A percentile compares a stretch with the other conserved stretches of the same genome.
Conservation (phyloP, 2,797 vertebrate species). For the Ptychobarbus kaznakovi region DNA sequence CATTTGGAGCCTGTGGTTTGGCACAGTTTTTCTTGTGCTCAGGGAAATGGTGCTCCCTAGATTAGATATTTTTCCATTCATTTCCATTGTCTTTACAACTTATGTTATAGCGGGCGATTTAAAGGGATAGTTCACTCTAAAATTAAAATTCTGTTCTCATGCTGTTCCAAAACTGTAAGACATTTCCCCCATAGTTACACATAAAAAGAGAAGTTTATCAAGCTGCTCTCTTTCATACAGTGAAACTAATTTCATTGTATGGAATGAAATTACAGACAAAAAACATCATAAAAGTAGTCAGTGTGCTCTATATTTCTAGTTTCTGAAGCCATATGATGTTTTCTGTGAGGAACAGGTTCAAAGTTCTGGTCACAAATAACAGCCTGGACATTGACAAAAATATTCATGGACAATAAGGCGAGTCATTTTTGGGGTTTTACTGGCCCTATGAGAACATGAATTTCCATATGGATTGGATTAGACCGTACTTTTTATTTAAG, state of each 20-base stretch:
- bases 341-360: background rate
- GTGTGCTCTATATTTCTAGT: background rate
- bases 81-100: background rate
- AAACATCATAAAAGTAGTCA: background rate
- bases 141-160: background rate
- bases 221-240: background rate
- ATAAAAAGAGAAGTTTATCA: background rate
- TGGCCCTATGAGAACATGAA: background rate
- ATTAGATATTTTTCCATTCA: background rate
- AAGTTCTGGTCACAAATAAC: background rate
- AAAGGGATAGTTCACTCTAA: background rate
- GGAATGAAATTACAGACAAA: background rate
- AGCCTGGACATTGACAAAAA: conserved; percentile 4
- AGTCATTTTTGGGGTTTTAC: background rate
- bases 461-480: background rate
- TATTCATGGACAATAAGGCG: background rate
- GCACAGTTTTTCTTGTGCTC: conserved; percentile 15
- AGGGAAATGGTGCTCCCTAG: conserved; percentile 20
- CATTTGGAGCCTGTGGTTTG: conserved; percentile 9
- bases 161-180: background rate
- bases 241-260: too few relatives aligned
- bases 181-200: background rate
- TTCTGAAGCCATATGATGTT: conserved; percentile 5
- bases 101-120: background rate
- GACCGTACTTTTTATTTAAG: background rate